phyloP scores from a whole-genome alignment of 2,113 vertebrate genomes.

The Melospiza georgiana region DNA sequence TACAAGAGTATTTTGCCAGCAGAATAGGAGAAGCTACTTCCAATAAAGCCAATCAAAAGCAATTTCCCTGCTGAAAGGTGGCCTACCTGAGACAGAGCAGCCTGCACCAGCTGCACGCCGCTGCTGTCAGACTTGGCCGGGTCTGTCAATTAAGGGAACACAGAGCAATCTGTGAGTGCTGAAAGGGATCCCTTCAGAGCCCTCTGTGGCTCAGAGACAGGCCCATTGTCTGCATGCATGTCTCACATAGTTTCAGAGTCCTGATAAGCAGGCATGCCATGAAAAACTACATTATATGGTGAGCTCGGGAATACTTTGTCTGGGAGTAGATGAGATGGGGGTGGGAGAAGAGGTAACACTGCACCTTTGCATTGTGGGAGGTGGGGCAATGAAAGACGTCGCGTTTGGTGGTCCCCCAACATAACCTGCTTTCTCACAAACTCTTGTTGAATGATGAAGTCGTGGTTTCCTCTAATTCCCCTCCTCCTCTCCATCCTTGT shows the following conservation, averaged over 20 bases:
- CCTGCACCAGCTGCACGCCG: slow-evolving; percentile 82
- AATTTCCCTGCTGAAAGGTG: slow-evolving; percentile 88
- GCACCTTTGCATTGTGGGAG: slow-evolving; percentile 80
- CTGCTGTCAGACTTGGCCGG: slow-evolving; percentile 82
- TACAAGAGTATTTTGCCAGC: slow-evolving; percentile 28
- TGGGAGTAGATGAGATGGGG: slow-evolving; percentile 75
- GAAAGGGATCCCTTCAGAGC: slow-evolving; percentile 90
- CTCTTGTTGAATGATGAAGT: slow-evolving; percentile 77
- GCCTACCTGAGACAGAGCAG: slow-evolving; percentile 80
- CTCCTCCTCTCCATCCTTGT: slow-evolving; percentile 44
- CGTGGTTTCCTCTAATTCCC: slow-evolving; percentile 2
- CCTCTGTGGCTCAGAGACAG: slow-evolving; percentile 82
- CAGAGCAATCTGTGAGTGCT: slow-evolving; percentile 88
- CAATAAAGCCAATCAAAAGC: slow-evolving; percentile 80
- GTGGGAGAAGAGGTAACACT: slow-evolving; percentile 83
- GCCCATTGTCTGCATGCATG: slow-evolving; percentile 90
- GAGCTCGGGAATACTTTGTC: slow-evolving; percentile 78
- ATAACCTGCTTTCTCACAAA: slow-evolving; percentile 70
- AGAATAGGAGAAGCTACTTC: slow-evolving; percentile 65
- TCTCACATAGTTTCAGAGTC: slow-evolving; percentile 93
- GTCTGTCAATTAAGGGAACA: slow-evolving; percentile 92
- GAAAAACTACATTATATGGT: slow-evolving; percentile 90
- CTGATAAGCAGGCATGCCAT: slow-evolving; percentile 88
- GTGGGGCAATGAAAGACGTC: slow-evolving; percentile 80
- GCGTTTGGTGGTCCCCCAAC: slow-evolving; percentile 85